A percentile compares a stretch with the other conserved stretches of the same genome.
Evolutionary conservation across 2,888 invertebrate genomes (phyloP).

Genomic region (Trachelus stipa): DNA sequence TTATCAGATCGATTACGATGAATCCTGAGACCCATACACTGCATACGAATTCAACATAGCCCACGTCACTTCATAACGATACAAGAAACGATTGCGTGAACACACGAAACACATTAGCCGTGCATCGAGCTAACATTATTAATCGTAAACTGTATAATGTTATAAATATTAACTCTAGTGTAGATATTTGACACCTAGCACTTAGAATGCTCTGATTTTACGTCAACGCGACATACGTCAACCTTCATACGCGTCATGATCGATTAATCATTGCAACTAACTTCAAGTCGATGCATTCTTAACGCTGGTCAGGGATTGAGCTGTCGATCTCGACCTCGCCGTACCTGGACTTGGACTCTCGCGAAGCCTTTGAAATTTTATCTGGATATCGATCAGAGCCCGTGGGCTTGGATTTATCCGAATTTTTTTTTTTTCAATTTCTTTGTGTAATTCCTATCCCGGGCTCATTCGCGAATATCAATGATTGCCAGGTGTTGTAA

Average conservation of each 20-base stretch:
- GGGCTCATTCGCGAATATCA: not conserved
- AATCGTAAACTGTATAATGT: conserved; percentile 20
- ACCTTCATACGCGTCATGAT: not conserved
- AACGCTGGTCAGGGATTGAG: not conserved
- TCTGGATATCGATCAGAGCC: not conserved
- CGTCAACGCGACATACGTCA: conserved; percentile 2
- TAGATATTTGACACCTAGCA: conserved; percentile 27
- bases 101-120: conserved; percentile 8
- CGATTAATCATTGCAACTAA: not conserved
- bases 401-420: not conserved
- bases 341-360: no score
- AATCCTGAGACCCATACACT: not conserved
- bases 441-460: not conserved
- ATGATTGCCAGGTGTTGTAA: not conserved
- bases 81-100: not conserved
- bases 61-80: not conserved
- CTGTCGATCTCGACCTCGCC: not conserved
- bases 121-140: conserved; percentile 17
- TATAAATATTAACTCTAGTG: conserved; percentile 18
- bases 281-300: not conserved
- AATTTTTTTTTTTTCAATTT: not conserved
- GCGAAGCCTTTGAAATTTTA: not conserved
- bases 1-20: not conserved
- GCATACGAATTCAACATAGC: not conserved
- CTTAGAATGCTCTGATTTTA: conserved; percentile 36